Conservation (phyloP, 2,888 invertebrate genomes). For the Stictocephala bisonia region DNA sequence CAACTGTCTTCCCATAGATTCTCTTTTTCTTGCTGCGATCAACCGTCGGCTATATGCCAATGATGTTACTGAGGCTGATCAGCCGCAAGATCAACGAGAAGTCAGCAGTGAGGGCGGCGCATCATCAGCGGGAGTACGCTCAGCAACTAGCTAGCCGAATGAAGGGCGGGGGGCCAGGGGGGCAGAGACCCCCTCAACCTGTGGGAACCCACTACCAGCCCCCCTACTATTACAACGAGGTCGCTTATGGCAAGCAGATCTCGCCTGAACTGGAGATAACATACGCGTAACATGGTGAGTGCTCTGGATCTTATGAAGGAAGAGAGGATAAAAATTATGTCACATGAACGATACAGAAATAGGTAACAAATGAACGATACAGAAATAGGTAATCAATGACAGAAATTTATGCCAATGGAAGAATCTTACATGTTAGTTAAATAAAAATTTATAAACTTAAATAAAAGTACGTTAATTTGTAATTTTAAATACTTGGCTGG, state of each 20-base stretch:
- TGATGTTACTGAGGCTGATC: constrained; percentile 14
- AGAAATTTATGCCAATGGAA: too few species aligned
- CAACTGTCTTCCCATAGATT: too few species aligned
- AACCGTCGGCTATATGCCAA: constrained; percentile 5
- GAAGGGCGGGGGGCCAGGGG: neutral
- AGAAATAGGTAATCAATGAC: too few species aligned
- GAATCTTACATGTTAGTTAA: too few species aligned
- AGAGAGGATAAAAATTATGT: neutral
- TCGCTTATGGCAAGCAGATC: constrained; percentile 9
- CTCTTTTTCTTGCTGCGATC: neutral
- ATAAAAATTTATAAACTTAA: too few species aligned
- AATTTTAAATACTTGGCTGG: too few species aligned
- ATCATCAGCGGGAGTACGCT: constrained; percentile 8
- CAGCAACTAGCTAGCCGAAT: neutral
- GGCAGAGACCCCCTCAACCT: neutral
- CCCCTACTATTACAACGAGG: constrained; percentile 11
- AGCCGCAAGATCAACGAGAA: constrained; percentile 26
- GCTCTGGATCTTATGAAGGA: neutral
- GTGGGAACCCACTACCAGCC: constrained; percentile 20
- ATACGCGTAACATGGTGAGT: neutral
- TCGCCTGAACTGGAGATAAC: constrained; percentile 10
- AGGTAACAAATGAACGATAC: too few species aligned
- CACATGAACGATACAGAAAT: too few species aligned
- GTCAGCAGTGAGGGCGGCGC: constrained; percentile 6
- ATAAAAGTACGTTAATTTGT: too few species aligned